These are phyloP conservation scores for Catalaphyllia jardinei DNA, from an alignment of 64 coral and sea anemone species.

Conservation along the genomic window DNA sequence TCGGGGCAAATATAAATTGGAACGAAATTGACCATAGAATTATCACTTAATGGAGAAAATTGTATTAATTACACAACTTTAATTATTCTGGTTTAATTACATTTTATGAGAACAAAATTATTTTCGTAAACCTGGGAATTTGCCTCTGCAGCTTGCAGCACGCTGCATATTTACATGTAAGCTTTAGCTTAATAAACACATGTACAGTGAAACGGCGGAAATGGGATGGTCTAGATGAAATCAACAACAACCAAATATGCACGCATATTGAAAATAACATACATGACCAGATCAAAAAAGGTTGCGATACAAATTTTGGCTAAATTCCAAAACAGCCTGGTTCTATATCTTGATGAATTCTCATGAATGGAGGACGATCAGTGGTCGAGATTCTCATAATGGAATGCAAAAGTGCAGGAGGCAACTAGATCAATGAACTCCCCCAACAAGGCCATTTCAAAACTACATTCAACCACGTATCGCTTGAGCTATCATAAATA, in stretches of 20 bases:
- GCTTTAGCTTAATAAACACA: too few relatives aligned
- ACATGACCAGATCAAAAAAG: not conserved
- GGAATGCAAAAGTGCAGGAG: not conserved
- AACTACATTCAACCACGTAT: not conserved
- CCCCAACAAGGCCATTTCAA: not conserved
- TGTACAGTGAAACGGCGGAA: not conserved
- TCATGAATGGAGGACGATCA: not conserved
- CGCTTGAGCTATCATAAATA: not conserved
- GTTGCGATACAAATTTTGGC: not conserved
- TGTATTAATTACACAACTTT: too few relatives aligned
- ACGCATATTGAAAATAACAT: not conserved
- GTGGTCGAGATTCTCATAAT: not conserved
- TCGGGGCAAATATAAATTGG: too few relatives aligned
- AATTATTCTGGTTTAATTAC: too few relatives aligned
- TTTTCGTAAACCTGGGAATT: too few relatives aligned
- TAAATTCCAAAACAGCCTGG: not conserved
- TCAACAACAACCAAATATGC: not conserved
- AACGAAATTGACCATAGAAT: too few relatives aligned
- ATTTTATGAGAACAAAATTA: too few relatives aligned
- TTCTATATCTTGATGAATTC: not conserved
- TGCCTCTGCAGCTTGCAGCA: too few relatives aligned
- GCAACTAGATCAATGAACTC: not conserved
- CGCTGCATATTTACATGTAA: too few relatives aligned
- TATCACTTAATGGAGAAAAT: too few relatives aligned
- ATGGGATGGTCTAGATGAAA: not conserved